phyloP scores from a whole-genome alignment of 2,888 invertebrate species.

The Stenodera caucasica region DNA sequence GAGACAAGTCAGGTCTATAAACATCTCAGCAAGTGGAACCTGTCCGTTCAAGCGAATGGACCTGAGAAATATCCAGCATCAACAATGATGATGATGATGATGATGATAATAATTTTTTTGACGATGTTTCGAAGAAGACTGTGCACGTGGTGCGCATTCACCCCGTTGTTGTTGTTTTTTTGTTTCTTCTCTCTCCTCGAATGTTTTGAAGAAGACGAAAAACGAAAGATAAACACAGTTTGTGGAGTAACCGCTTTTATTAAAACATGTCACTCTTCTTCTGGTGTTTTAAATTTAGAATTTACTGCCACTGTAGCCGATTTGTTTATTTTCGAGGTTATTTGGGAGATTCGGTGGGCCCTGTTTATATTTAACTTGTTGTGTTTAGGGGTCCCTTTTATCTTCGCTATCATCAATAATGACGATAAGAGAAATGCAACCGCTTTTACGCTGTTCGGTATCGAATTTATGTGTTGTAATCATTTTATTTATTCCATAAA shows the following conservation, averaged over 20 bases:
- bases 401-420: too few species aligned
- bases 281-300: conserved; percentile 19
- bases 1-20: conserved; percentile 27
- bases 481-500: too few species aligned
- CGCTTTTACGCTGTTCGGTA: not conserved
- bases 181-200: too few species aligned
- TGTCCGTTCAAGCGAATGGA: conserved; percentile 24
- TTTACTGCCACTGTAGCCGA: conserved; percentile 16
- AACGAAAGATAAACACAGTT: conserved; percentile 22
- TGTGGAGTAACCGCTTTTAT: conserved; percentile 21
- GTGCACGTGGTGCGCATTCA: conserved; percentile 29
- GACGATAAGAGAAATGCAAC: not conserved
- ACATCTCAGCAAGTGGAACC: conserved; percentile 30
- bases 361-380: not conserved
- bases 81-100: too few species aligned
- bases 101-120: too few species aligned
- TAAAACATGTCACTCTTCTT: conserved; percentile 27
- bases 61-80: conserved; percentile 24
- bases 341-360: conserved; percentile 3
- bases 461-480: too few species aligned
- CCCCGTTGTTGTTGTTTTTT: too few species aligned
- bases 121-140: too few species aligned
- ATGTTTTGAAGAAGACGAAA: too few species aligned
- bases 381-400: too few species aligned
- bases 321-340: conserved; percentile 24